A percentile compares a stretch with the other conserved stretches of the same genome.
Evolutionary conservation across 2,888 invertebrate genomes (phyloP).

Genomic region (Lacanobia oleracea): DNA sequence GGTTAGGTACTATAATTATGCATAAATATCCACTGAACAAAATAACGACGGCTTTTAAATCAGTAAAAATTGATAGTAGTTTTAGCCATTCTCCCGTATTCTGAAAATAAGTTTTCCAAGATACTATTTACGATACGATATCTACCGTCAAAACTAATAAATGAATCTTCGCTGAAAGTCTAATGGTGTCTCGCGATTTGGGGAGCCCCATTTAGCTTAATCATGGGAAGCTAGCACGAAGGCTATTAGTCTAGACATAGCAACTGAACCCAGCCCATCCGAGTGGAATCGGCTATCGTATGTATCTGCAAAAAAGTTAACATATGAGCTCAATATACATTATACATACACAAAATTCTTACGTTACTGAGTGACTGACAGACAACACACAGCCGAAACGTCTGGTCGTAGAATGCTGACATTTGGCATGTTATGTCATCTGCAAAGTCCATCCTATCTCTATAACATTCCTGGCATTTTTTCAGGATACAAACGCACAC

Average conservation of each 20-base stretch:
- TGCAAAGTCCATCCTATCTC: background rate
- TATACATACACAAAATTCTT: too few species aligned
- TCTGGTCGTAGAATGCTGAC: too few species aligned
- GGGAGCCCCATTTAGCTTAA: slow-evolving; percentile 23
- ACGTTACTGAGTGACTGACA: too few species aligned
- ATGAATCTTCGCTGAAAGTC: slow-evolving; percentile 9
- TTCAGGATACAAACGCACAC: too few species aligned
- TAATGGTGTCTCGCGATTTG: background rate
- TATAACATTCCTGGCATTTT: background rate
- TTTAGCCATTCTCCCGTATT: background rate
- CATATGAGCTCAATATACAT: background rate
- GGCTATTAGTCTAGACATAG: slow-evolving; percentile 59
- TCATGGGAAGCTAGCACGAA: slow-evolving; percentile 68
- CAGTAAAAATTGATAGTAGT: background rate
- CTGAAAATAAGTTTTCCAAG: background rate
- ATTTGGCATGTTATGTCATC: background rate
- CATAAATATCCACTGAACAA: too few species aligned
- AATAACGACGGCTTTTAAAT: too few species aligned
- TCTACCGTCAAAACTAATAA: slow-evolving; percentile 10
- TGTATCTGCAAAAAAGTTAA: slow-evolving; percentile 2
- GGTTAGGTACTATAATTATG: too few species aligned
- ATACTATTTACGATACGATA: background rate
- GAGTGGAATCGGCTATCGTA: background rate
- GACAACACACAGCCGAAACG: too few species aligned
- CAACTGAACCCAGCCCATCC: slow-evolving; percentile 23